These are phyloP conservation scores for Microcebus murinus DNA, from an alignment of 2,113 vertebrate genomes.

Conservation along the genomic window DNA sequence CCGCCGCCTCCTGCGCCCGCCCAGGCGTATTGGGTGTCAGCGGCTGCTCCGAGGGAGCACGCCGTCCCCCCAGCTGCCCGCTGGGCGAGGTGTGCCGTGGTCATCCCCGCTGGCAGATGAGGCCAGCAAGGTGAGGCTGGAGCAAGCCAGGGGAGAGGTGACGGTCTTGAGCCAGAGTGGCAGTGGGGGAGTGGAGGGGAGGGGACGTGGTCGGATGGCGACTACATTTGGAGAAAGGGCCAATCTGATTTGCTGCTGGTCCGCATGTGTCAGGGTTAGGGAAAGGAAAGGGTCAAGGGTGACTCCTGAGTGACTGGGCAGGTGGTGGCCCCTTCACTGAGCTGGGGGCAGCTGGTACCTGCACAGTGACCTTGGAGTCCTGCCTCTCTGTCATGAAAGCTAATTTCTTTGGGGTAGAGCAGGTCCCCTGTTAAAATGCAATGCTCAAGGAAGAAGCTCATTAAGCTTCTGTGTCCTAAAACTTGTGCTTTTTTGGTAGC, in stretches of 20 bases:
- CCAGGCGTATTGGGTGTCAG: background rate
- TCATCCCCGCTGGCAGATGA: background rate
- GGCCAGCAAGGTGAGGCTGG: background rate
- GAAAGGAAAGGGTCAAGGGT: background rate
- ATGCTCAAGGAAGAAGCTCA: background rate
- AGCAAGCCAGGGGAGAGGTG: background rate
- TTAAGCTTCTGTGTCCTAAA: background rate
- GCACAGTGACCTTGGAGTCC: rapidly evolving
- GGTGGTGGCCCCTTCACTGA: background rate
- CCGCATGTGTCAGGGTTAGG: background rate
- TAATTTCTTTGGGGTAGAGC: background rate
- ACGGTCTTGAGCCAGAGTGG: background rate
- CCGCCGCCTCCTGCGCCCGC: rapidly evolving
- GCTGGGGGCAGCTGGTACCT: background rate
- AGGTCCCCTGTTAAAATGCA: background rate
- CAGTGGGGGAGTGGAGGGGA: background rate
- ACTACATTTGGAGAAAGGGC: background rate
- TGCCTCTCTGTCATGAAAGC: background rate
- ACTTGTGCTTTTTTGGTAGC: background rate
- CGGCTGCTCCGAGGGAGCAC: rapidly evolving
- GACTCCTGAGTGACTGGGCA: background rate
- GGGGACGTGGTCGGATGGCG: background rate
- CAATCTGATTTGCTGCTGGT: background rate
- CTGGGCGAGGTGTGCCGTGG: background rate
- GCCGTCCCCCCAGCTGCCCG: background rate